These are phyloP conservation scores for Diadema setosum DNA, from an alignment of 35 echinoderm and acorn worm species.

Conservation along the genomic window DNA sequence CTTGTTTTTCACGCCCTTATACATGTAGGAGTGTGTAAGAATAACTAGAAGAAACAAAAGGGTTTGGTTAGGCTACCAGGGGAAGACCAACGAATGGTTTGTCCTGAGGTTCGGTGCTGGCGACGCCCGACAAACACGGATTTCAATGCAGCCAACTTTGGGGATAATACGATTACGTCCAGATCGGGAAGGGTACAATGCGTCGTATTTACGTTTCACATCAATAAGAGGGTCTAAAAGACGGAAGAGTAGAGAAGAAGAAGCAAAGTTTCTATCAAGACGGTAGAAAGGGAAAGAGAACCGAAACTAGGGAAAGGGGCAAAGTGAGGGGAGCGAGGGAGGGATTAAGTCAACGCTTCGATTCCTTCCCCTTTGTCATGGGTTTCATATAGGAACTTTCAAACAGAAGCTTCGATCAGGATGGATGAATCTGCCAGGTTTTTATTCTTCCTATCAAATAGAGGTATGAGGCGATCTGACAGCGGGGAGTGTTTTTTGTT, in stretches of 20 bases:
- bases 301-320: too few relatives aligned
- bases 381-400: too few relatives aligned
- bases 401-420: too few relatives aligned
- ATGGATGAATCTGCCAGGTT: too few relatives aligned
- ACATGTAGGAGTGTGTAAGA: neutral
- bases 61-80: neutral
- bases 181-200: neutral
- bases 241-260: neutral
- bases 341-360: too few relatives aligned
- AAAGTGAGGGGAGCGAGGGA: too few relatives aligned
- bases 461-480: neutral
- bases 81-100: neutral
- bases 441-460: too few relatives aligned
- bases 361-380: too few relatives aligned
- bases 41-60: neutral
- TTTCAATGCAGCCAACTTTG: neutral
- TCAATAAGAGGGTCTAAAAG: neutral
- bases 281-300: too few relatives aligned
- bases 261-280: neutral
- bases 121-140: neutral
- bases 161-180: neutral
- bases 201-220: neutral
- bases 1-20: conserved; percentile 30
- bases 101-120: neutral
- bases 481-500: neutral